Conservation (phyloP, 2,888 invertebrate genomes). For the Folsomia candida region DNA sequence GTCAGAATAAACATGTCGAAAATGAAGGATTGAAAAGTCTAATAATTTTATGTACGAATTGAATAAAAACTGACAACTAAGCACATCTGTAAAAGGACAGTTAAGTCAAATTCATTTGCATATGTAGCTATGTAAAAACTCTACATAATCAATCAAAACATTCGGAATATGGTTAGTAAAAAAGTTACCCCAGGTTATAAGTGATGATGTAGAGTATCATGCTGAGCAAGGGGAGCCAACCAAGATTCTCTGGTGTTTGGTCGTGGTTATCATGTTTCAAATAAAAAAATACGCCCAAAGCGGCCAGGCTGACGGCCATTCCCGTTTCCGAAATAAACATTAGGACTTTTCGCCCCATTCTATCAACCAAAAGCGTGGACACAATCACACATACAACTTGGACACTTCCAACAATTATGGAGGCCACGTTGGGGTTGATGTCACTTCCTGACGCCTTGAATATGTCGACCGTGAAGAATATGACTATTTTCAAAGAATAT, state of each 20-base stretch:
- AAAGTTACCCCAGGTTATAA: too few relatives aligned
- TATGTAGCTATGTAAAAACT: too few relatives aligned
- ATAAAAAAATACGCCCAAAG: constrained; percentile 72
- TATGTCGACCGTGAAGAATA: constrained; percentile 72
- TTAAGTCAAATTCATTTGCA: too few relatives aligned
- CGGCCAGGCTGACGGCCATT: constrained; percentile 68
- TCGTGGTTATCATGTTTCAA: constrained; percentile 52
- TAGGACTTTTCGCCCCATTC: constrained; percentile 74
- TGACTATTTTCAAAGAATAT: too few relatives aligned
- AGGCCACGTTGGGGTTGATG: constrained; percentile 58
- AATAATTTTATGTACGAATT: too few relatives aligned
- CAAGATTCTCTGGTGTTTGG: constrained; percentile 55
- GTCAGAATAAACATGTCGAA: too few relatives aligned
- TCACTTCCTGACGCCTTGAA: constrained; percentile 68
- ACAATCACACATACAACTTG: constrained; percentile 58
- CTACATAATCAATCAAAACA: too few relatives aligned
- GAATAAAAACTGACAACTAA: too few relatives aligned
- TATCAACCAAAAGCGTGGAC: constrained; percentile 69
- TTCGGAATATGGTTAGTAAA: constrained; percentile 1
- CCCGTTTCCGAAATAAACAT: constrained; percentile 72
- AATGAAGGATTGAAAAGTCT: too few relatives aligned
- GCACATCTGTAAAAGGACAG: too few relatives aligned
- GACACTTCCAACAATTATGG: constrained; percentile 61
- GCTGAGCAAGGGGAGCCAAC: constrained; percentile 69
- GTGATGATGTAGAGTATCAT: constrained; percentile 74